Evolutionary conservation across 2,888 invertebrate species (phyloP).

Genomic region (Nematopogon swammerdamellus): DNA sequence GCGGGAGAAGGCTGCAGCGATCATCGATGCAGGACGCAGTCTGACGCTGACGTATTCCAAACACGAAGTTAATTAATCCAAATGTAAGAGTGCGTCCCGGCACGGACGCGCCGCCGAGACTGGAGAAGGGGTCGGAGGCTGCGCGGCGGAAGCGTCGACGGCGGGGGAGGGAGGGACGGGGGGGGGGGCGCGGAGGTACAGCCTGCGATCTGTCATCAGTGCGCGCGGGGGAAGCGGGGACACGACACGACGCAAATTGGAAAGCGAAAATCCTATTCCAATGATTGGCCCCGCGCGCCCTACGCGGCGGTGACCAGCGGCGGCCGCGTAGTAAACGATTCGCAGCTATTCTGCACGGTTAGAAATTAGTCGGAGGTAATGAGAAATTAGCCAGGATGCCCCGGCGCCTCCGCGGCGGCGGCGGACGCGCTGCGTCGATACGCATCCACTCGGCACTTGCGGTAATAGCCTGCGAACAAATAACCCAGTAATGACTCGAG

Average conservation of each 20-base stretch:
- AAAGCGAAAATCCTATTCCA: conserved; percentile 48
- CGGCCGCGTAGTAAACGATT: background rate
- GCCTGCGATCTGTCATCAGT: background rate
- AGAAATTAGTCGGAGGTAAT: background rate
- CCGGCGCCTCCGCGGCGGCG: too few relatives aligned
- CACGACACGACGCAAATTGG: conserved; percentile 38
- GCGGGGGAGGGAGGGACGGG: too few relatives aligned
- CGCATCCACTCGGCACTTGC: background rate
- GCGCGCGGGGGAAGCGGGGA: background rate
- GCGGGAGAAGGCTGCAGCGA: too few relatives aligned
- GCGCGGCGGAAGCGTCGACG: too few relatives aligned
- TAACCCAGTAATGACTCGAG: background rate
- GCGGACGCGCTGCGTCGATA: background rate
- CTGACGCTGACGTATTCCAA: too few relatives aligned
- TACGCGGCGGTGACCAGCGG: too few relatives aligned
- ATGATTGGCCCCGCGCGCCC: conserved; percentile 27
- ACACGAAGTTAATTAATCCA: too few relatives aligned
- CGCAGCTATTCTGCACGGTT: background rate
- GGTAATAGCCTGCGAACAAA: background rate
- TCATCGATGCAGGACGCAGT: too few relatives aligned
- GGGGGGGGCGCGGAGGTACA: background rate
- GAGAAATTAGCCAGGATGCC: background rate
- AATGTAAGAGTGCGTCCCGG: too few relatives aligned
- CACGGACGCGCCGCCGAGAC: too few relatives aligned
- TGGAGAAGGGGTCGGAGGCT: too few relatives aligned